phyloP scores from a whole-genome alignment of 2,113 vertebrate species.

The Elachura formosa region DNA sequence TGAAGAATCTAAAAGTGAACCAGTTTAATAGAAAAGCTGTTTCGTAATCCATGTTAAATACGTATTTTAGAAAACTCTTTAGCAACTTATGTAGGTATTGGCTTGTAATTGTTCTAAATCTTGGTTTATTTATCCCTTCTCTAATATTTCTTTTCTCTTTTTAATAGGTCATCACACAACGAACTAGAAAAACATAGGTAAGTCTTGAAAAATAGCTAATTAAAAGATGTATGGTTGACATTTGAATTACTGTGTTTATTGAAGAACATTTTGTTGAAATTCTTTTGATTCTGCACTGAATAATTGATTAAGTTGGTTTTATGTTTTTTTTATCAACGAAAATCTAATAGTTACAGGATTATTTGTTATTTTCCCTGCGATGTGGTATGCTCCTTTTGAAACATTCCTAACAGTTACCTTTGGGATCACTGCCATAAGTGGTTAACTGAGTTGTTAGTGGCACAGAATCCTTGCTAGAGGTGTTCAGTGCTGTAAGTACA shows the following conservation, averaged over 20 bases:
- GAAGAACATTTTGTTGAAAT: neutral
- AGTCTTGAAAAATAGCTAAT: constrained; percentile 51
- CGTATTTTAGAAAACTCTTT: neutral
- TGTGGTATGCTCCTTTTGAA: neutral
- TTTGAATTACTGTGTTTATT: neutral
- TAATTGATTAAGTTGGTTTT: neutral
- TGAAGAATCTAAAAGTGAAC: constrained; percentile 30
- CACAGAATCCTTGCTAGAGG: neutral
- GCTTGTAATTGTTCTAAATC: neutral
- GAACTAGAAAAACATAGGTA: constrained; percentile 99
- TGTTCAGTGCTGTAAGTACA: neutral
- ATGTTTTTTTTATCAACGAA: neutral
- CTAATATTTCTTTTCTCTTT: constrained; percentile 58
- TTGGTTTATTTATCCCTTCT: neutral
- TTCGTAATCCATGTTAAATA: constrained; percentile 19
- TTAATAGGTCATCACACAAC: constrained; percentile 94
- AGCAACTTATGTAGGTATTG: neutral
- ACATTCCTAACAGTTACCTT: neutral
- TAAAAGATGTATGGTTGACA: neutral
- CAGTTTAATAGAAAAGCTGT: neutral
- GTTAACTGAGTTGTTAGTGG: neutral
- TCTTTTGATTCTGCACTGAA: neutral
- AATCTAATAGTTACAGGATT: neutral
- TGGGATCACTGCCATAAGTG: neutral
- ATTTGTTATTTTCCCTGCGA: neutral